phyloP scores from a whole-genome alignment of 2,113 vertebrate species.

The Hoplias malabaricus region DNA sequence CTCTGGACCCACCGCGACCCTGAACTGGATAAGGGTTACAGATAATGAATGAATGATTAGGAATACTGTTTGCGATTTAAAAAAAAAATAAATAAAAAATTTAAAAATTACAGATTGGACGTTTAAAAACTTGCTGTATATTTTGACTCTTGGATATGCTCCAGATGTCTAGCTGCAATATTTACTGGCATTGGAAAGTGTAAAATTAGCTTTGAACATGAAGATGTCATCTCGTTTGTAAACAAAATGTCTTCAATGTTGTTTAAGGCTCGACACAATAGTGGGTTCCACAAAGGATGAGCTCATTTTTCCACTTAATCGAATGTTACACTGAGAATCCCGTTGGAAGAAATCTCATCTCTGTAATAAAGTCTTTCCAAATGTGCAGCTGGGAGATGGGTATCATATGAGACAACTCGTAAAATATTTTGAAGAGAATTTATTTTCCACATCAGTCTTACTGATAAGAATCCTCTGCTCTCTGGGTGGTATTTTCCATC shows the following conservation, averaged over 20 bases:
- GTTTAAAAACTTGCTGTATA: too few species aligned
- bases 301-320: not conserved
- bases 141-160: too few species aligned
- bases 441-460: constrained; percentile 27
- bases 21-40: too few species aligned
- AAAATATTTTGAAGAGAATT: constrained; percentile 23
- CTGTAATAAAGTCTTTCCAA: not conserved
- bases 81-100: too few species aligned
- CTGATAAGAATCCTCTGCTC: constrained; percentile 15
- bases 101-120: too few species aligned
- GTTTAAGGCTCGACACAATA: not conserved
- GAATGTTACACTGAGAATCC: not conserved
- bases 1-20: too few species aligned
- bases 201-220: not conserved
- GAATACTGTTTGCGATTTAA: too few species aligned
- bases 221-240: not conserved
- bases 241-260: not conserved
- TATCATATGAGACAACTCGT: constrained; percentile 17
- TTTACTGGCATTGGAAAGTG: not conserved
- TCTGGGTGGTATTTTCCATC: constrained; percentile 39
- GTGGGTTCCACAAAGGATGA: not conserved
- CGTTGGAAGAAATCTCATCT: not conserved
- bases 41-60: too few species aligned
- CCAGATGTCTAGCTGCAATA: not conserved
- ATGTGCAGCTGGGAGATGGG: not conserved